A percentile compares a stretch with the other conserved stretches of the same genome.
phyloP scores from a whole-genome alignment of 2,797 vertebrate species.

The Sus cebifrons region DNA sequence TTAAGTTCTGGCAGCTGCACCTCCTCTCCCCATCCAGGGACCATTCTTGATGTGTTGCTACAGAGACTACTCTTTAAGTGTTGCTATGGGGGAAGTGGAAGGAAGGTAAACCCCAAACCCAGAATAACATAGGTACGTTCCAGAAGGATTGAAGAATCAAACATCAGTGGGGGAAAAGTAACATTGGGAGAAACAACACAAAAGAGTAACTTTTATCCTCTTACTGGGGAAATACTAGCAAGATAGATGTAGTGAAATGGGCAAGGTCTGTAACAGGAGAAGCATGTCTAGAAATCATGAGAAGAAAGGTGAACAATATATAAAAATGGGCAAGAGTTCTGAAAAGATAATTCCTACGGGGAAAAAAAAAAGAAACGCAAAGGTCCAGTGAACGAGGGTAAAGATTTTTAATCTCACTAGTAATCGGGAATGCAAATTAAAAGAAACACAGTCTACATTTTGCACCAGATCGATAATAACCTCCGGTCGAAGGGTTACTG shows the following conservation, averaged over 20 bases:
- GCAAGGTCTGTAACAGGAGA: neutral
- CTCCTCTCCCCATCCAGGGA: neutral
- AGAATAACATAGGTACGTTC: neutral
- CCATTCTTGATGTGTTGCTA: too few species aligned
- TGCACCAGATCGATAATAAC: neutral
- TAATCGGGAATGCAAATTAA: neutral
- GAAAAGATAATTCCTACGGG: neutral
- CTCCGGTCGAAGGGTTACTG: neutral
- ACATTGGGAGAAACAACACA: neutral
- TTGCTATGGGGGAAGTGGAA: too few species aligned
- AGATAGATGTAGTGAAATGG: neutral
- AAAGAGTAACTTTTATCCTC: neutral
- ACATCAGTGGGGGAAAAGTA: neutral
- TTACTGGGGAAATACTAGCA: slow-evolving; percentile 12
- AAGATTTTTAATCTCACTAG: neutral
- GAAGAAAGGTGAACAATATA: neutral
- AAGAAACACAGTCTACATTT: neutral
- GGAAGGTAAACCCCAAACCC: neutral
- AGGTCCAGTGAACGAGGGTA: neutral
- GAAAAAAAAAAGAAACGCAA: slow-evolving; percentile 31
- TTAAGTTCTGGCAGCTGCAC: too few species aligned
- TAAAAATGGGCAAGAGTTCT: neutral
- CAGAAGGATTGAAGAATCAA: neutral
- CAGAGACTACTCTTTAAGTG: neutral
- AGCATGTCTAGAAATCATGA: neutral